Evolutionary conservation across 2,797 vertebrate genomes (phyloP), one percentile per base, ranked within the genome.

Genomic region (Aldrovandia affinis): DNA sequence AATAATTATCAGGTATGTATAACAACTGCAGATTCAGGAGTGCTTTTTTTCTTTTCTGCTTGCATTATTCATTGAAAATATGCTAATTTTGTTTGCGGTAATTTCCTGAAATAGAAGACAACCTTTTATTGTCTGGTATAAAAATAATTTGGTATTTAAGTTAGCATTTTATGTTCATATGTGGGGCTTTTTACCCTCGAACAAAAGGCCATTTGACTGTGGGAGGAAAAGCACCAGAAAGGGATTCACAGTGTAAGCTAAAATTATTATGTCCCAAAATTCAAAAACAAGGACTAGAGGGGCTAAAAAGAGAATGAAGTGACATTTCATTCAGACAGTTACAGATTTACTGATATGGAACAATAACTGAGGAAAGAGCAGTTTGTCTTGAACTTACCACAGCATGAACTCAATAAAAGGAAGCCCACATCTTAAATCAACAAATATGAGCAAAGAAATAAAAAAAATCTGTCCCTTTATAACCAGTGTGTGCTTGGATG

Each of bases 51-150:
- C 33, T 44, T 83, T 78, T 65, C 57, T 59, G 18, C 36, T 79
- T 78, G 42, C 20, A 83, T 83, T 77, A 83, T 83, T 78, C 39
- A 83, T 83, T 73, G 57, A 47, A 83, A 78, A 36, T 61, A 78
- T 78, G 73, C 65, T 65, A 79, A 73, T 79, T 83, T 52, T 59
- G 78, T 83, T 44, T 25, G 63, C 47, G 78, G 30, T 6, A 55
- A 42, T 59, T 9, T 36, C 57, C 81, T 25, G 18, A 63, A 78
- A 83, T 25, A 50, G 47, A 78, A 78, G 30, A 50, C 6, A 61
- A 33, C 15, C 15, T 36, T 73, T 42, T 73, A 42, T n/a, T 42
- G 18, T 42, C 68, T 73, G 36, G 6, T 33, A 18, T 36, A 33
- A 73, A 33, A 73, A 28, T 7, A 20, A 42, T 42, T 42, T 22